Evolutionary conservation across 1,140 invertebrate species (phyloP), one percentile per base, ranked within the genome.

Genomic region (Drosophila kurseongensis): DNA sequence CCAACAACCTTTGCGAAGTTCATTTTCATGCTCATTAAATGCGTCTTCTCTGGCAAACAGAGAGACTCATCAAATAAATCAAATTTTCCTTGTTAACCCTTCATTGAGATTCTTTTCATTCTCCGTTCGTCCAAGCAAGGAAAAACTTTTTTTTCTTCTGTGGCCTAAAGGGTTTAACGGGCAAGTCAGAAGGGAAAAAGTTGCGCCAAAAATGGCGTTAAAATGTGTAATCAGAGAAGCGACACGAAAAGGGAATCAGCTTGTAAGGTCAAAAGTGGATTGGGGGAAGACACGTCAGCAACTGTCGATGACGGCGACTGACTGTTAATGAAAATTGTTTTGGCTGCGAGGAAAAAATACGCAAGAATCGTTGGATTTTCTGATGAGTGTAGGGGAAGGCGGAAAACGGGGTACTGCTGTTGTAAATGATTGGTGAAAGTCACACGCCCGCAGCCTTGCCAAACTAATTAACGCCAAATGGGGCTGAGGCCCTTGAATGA

Each of bases 41-140:
- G 66, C 84, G 60, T 60, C 83, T 76, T 77, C 47, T 40, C 27
- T 10, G 52, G 41, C 57, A 54, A 75, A 81, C 63, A 72, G 69
- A 66, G 68, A 88, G 80, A 88, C 84, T 89, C 79, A 89, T 89
- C 83, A 88, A 88, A 88, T 88, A 88, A 88, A 88, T 88, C 84
- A 89, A 88, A 88, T 88, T 89, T 88, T 79, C 48, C 83, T 88
- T 80, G 84, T 88, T 89, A 89, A 83, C 84, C 79, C 83, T 80
- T 89, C 84, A 88, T 80, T 89, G 76, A 77, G 84, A 80, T 89
- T 88, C 79, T 65, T 62, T 55, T 47, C 66, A 61, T 67, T 61
- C 59, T 48, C 75, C 50, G 32, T 32, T 42, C 18, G 32, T 14
- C 5, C 63, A 4, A 27, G 27, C 50, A 48, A 65, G 35, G 27